phyloP scores from a whole-genome alignment of 2,888 invertebrate genomes.

The Agrotis exclamationis region DNA sequence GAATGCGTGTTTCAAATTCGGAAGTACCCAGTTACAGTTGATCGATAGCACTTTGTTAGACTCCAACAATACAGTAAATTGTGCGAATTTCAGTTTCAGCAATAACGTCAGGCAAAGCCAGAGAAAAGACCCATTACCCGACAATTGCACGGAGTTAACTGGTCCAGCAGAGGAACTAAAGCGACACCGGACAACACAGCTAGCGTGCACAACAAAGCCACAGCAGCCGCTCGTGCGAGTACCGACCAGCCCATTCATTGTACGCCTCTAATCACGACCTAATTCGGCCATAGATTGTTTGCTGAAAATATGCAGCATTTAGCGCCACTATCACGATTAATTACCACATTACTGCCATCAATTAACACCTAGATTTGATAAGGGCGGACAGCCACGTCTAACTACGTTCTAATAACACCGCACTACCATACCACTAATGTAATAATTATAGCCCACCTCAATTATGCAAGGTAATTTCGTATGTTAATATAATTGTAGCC shows the following conservation, averaged over 20 bases:
- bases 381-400: constrained; percentile 16
- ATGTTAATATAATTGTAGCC: constrained; percentile 44
- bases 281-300: constrained; percentile 37
- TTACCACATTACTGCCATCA: constrained; percentile 31
- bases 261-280: constrained; percentile 42
- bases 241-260: constrained; percentile 34
- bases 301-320: constrained; percentile 27
- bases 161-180: constrained; percentile 1
- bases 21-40: neutral
- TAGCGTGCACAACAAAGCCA: constrained; percentile 20
- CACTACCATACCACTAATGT: constrained; percentile 21
- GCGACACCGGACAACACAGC: constrained; percentile 5
- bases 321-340: constrained; percentile 15
- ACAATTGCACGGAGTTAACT: constrained; percentile 29
- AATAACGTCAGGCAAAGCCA: neutral
- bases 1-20: too few relatives aligned
- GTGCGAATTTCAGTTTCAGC: neutral
- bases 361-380: constrained; percentile 41
- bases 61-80: neutral
- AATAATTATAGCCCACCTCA: constrained; percentile 34
- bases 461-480: constrained; percentile 31
- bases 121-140: neutral
- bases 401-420: constrained; percentile 26
- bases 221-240: constrained; percentile 11
- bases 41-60: neutral